Evolutionary conservation across 2,888 invertebrate species (phyloP).

Genomic region (Atherix ibis): DNA sequence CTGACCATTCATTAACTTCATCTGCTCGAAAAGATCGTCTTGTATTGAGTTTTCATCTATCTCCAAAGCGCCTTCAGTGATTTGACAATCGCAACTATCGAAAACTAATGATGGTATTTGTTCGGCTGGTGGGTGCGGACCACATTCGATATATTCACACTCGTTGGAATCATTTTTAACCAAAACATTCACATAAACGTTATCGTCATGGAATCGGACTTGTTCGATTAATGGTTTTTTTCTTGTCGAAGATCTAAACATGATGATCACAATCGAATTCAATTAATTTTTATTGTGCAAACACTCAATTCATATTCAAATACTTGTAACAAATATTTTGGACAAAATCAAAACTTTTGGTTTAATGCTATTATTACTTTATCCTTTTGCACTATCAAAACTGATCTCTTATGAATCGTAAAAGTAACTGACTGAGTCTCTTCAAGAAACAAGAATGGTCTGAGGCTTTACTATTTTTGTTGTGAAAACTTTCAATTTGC

Average conservation of each 20-base stretch:
- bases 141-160: constrained; percentile 64
- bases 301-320: too few relatives aligned
- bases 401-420: too few relatives aligned
- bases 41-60: constrained; percentile 59
- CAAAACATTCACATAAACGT: constrained; percentile 41
- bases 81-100: constrained; percentile 62
- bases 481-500: too few relatives aligned
- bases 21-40: constrained; percentile 57
- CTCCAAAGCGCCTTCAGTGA: constrained; percentile 51
- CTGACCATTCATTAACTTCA: constrained; percentile 51
- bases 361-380: too few relatives aligned
- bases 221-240: constrained; percentile 34
- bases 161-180: constrained; percentile 48
- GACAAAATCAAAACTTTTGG: too few relatives aligned
- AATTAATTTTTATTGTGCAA: too few relatives aligned
- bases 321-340: too few relatives aligned
- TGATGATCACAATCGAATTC: not conserved
- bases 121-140: constrained; percentile 64
- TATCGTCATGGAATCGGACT: constrained; percentile 41
- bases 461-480: too few relatives aligned
- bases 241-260: constrained; percentile 23
- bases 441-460: too few relatives aligned
- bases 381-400: too few relatives aligned
- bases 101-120: constrained; percentile 67
- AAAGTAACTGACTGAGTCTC: too few relatives aligned